Base-by-base conservation (phyloP, 2,888 invertebrate genomes). In the Pharmacophagus antenor region DNA sequence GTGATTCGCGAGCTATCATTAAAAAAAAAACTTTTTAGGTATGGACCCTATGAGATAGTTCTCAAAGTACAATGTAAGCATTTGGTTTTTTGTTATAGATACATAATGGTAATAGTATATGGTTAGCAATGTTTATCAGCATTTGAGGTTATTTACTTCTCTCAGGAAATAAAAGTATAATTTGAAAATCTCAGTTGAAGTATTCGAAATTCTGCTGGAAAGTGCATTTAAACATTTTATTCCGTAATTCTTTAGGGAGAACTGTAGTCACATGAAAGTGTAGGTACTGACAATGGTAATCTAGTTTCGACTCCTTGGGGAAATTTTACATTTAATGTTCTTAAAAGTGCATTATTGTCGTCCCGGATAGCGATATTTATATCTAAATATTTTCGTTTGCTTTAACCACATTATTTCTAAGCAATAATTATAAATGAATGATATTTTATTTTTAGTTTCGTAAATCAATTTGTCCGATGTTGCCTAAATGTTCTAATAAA, bases 271-370 rank as follows among this genome's bases (percentile, higher is more conserved):
- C 25, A 56, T 31, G n/a, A 51, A 48, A 31, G 18, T 31, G 31
- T 49, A 56, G 42, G 15, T 48, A 49, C n/a, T 25, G 27, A 56
- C 56, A 56, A 49, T 42, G 56, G 41, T 56, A 25, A 56, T 49
- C 49, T 25, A 20, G 41, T 49, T 42, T 37, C 25, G n/a, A 42
- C 18, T 56, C 56, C 42, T 37, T 41, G 10, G 56, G 49, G 56
- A 56, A 56, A 56, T 56, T 23, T 49, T 23, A 49, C 22, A 56
- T 56, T 48, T 48, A 25, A 23, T 48, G 22, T 27, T 4, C 17
- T 48, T 55, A 22, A 37, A 37, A 48, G 12, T 41, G 42, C 37
- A 37, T 37, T 37, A 37, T 37, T 37, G n/a, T n/a, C 3, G 3
- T 37, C 37, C 37, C 37, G 15, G n/a, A 8, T n/a, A n/a, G n/a